Conservation (phyloP, 2,797 vertebrate genomes). For the Onychomys arenicola region DNA sequence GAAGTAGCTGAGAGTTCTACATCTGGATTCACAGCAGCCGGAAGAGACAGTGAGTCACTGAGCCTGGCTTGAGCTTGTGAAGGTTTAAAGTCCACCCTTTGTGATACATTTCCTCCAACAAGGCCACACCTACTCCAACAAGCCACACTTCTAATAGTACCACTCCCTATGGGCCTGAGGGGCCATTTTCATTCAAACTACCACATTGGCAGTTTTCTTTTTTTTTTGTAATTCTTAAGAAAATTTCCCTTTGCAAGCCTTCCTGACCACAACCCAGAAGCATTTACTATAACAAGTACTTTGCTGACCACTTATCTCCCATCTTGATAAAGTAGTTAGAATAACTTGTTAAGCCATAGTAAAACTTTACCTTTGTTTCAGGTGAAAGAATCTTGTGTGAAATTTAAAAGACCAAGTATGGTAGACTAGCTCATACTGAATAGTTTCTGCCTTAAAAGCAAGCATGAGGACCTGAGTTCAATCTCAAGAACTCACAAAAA, state of each 20-base stretch:
- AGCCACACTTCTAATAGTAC: neutral
- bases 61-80: neutral
- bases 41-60: neutral
- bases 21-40: neutral
- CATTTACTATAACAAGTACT: neutral
- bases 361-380: constrained; percentile 52
- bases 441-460: neutral
- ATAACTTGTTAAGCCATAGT: constrained; percentile 36
- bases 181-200: neutral
- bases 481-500: neutral
- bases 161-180: neutral
- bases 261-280: neutral
- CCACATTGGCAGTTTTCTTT: neutral
- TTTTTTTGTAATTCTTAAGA: constrained; percentile 22
- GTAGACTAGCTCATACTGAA: neutral
- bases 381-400: constrained; percentile 49
- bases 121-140: neutral
- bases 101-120: neutral
- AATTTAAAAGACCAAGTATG: neutral
- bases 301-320: neutral
- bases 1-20: neutral
- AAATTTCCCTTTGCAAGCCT: neutral
- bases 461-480: neutral
- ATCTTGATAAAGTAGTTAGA: neutral
- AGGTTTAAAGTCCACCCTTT: neutral